Evolutionary conservation across 2,888 invertebrate genomes (phyloP).

Genomic region (Ypsolopha scabrella): DNA sequence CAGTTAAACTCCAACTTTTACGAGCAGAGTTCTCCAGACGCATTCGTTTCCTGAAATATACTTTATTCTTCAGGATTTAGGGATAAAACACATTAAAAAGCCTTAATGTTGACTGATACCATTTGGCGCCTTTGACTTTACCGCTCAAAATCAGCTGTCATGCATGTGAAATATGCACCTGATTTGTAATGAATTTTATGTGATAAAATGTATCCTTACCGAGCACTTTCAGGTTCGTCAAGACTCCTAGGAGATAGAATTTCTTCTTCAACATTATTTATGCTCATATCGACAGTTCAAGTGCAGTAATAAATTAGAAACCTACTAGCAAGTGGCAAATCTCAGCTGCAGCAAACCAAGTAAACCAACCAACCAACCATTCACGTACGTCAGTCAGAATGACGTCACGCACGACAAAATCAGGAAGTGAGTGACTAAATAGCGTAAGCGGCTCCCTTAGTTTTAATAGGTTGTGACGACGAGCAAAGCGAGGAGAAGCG

Average conservation of each 20-base stretch:
- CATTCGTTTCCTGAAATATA: constrained; percentile 41
- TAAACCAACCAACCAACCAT: not conserved
- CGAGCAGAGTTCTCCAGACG: constrained; percentile 36
- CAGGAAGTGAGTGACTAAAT: too few relatives aligned
- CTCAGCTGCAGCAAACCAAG: not conserved
- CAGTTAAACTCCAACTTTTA: constrained; percentile 61
- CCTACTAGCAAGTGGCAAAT: not conserved
- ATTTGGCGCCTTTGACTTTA: constrained; percentile 59
- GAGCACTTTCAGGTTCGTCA: constrained; percentile 39
- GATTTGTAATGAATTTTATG: constrained; percentile 14
- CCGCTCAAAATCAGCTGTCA: constrained; percentile 64
- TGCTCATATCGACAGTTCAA: constrained; percentile 28
- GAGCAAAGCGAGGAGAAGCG: too few relatives aligned
- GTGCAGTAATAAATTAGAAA: not conserved
- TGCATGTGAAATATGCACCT: constrained; percentile 14
- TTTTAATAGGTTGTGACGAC: too few relatives aligned
- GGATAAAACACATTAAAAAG: not conserved
- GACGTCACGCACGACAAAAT: too few relatives aligned
- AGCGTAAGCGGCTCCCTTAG: too few relatives aligned
- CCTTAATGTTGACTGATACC: constrained; percentile 3
- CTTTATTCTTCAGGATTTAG: not conserved
- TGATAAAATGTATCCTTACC: constrained; percentile 29
- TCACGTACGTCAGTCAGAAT: too few relatives aligned
- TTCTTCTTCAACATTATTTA: constrained; percentile 31
- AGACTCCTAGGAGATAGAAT: constrained; percentile 19